phyloP scores from a whole-genome alignment of 2,113 vertebrate genomes.

The Etia nguti region DNA sequence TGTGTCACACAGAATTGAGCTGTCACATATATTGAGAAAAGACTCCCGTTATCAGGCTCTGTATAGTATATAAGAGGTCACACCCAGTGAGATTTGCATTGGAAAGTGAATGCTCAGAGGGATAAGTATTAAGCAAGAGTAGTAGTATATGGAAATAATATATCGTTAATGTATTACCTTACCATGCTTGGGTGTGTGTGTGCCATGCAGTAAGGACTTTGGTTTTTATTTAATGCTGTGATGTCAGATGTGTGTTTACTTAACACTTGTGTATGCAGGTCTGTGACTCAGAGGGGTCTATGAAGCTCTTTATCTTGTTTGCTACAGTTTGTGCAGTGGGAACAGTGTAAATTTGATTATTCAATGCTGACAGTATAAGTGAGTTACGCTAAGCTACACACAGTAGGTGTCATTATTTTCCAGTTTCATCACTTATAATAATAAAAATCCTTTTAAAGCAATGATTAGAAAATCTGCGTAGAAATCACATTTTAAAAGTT shows the following conservation, averaged over 20 bases:
- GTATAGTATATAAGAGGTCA: neutral
- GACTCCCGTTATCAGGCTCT: conserved; percentile 25
- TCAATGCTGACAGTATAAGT: neutral
- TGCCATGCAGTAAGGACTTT: neutral
- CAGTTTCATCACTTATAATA: neutral
- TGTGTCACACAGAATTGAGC: conserved; percentile 50
- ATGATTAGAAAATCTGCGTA: neutral
- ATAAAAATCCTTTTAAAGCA: neutral
- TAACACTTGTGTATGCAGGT: neutral
- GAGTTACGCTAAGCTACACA: neutral
- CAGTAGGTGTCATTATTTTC: neutral
- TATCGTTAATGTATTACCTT: neutral
- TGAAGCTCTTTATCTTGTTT: neutral
- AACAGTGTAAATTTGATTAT: neutral
- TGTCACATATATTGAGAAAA: conserved; percentile 45
- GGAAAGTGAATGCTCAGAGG: neutral
- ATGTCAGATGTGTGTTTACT: neutral
- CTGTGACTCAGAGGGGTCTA: neutral
- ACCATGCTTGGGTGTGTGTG: neutral
- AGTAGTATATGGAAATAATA: neutral
- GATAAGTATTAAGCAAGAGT: neutral
- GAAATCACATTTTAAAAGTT: neutral
- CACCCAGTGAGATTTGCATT: neutral
- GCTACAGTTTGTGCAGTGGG: neutral
- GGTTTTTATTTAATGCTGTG: neutral